Conservation (phyloP, 2,797 vertebrate species). For the Phrynocephalus vlangalii region DNA sequence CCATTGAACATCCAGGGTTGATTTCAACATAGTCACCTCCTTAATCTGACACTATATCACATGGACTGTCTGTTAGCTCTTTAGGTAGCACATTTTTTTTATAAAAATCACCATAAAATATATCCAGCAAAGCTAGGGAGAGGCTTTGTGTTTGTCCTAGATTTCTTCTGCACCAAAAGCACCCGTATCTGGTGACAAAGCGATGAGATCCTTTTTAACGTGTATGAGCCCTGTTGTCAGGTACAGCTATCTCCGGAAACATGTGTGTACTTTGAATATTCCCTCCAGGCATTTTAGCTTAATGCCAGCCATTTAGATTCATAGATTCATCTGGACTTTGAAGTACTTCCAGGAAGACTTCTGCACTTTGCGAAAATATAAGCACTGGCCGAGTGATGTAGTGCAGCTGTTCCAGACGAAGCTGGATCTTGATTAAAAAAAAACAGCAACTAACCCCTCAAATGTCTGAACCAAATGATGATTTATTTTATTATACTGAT, state of each 20-base stretch:
- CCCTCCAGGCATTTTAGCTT: neutral
- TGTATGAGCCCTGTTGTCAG: too few relatives aligned
- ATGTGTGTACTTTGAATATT: neutral
- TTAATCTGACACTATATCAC: too few relatives aligned
- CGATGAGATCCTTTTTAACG: too few relatives aligned
- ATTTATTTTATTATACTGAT: neutral
- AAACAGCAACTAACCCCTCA: neutral
- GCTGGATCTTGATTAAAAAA: neutral
- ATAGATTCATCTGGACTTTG: neutral
- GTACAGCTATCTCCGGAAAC: neutral
- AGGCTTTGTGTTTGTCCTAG: too few relatives aligned
- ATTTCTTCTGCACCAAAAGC: too few relatives aligned
- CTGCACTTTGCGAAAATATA: fast-evolving
- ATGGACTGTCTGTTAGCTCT: too few relatives aligned
- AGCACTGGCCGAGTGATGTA: neutral
- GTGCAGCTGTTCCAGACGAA: neutral
- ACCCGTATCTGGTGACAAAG: too few relatives aligned
- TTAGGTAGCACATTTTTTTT: too few relatives aligned
- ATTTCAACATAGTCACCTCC: too few relatives aligned
- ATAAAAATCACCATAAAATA: too few relatives aligned
- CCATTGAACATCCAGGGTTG: too few relatives aligned
- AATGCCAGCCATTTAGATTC: neutral
- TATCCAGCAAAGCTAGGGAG: too few relatives aligned
- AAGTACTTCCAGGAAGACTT: neutral
- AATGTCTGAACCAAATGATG: neutral